phyloP scores from a whole-genome alignment of 2,888 invertebrate species.

The Brenthis hecate region DNA sequence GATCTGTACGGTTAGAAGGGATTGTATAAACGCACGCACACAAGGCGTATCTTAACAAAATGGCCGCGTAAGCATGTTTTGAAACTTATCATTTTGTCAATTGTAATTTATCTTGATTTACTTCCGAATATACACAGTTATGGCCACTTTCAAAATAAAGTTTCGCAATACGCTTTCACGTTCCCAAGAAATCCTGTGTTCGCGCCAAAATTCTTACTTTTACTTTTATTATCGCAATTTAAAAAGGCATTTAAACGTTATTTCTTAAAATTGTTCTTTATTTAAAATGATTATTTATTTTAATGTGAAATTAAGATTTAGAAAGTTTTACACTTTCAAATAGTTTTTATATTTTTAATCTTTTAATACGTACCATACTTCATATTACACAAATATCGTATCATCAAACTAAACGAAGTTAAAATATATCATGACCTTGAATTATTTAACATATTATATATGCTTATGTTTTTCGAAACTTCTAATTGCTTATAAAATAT shows the following conservation, averaged over 20 bases:
- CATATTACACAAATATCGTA: no score
- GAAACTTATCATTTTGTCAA: conserved; percentile 39
- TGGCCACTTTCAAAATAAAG: conserved; percentile 34
- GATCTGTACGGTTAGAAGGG: neutral
- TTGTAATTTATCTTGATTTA: conserved; percentile 40
- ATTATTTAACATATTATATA: neutral
- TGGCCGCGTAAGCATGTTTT: conserved; percentile 24
- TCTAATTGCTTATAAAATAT: no score
- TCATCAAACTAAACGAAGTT: no score
- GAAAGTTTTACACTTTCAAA: neutral
- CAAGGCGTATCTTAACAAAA: neutral
- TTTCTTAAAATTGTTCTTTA: neutral
- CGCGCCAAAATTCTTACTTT: conserved; percentile 28
- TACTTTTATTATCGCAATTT: conserved; percentile 11
- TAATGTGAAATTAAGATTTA: conserved; percentile 2
- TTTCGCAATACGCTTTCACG: conserved; percentile 35
- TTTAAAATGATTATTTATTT: neutral
- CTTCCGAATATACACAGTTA: conserved; percentile 36
- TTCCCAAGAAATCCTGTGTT: conserved; percentile 31
- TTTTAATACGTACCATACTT: neutral
- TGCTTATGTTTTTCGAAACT: no score
- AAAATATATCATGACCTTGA: neutral
- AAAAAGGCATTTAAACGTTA: neutral
- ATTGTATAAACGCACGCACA: neutral
- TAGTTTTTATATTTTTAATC: neutral